Conservation (phyloP, 2,797 vertebrate genomes). For the Myoxocephalus aenaeus region DNA sequence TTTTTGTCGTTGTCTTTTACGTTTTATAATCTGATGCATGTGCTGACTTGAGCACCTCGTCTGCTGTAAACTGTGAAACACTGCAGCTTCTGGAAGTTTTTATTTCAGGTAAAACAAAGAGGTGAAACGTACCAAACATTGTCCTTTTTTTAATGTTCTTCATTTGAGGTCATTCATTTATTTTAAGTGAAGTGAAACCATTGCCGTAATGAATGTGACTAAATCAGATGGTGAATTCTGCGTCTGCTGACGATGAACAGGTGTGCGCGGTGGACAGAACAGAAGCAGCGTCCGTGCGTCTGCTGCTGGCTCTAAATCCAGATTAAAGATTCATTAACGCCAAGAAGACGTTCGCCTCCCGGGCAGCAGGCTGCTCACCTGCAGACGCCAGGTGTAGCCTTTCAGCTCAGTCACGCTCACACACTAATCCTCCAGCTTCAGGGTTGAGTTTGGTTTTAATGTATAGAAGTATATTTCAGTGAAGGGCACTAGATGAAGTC, state of each 20-base stretch:
- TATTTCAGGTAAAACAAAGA: not conserved
- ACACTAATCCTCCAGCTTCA: not conserved
- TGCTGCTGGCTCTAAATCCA: conserved; percentile 30
- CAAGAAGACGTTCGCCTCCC: conserved; percentile 29
- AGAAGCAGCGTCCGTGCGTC: not conserved
- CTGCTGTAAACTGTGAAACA: not conserved
- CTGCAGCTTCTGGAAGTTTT: not conserved
- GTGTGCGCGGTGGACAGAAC: not conserved
- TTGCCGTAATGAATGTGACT: not conserved
- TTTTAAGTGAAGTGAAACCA: not conserved
- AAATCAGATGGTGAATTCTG: not conserved
- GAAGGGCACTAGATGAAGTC: not conserved
- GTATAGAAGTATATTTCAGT: not conserved
- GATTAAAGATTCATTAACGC: conserved; percentile 58
- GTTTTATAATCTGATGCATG: not conserved
- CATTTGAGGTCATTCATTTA: too few species aligned
- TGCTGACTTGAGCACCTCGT: not conserved
- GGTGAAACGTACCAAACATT: not conserved
- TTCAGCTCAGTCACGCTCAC: conserved; percentile 26
- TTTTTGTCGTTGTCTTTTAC: not conserved
- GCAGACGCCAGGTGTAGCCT: conserved; percentile 31
- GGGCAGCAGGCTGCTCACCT: conserved; percentile 32
- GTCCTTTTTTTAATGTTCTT: too few species aligned
- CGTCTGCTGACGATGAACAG: too few species aligned
- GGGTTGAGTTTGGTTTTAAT: not conserved